Evolutionary conservation across 2,797 vertebrate species (phyloP), one percentile per base, ranked within the genome.

Genomic region (Anguilla anguilla): DNA sequence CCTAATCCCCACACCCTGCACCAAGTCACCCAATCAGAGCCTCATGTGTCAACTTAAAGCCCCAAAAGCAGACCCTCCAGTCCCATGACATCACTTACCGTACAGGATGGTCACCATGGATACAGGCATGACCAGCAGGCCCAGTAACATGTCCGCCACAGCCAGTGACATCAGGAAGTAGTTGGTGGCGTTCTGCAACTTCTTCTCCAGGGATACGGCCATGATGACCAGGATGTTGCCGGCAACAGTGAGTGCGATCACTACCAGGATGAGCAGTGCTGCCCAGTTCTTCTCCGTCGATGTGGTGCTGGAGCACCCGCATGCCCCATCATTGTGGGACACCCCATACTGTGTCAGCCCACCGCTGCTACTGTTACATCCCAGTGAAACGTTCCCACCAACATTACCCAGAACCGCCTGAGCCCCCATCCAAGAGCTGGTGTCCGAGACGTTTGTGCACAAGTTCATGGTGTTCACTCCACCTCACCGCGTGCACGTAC

Each of bases 141-240:
- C 98, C 85, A 99, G 95, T 88, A 99, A 97, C 97, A 99, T 99
- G 93, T 99, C 98, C 1, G 98, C 97, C 88, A 98, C 97, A 6
- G 98, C 98, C 92, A 99, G 97, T 19, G 98, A 99, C 97, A 98
- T 99, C 94, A 99, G 93, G 95, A 99, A 99, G 91, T 99, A 99
- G 95, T 99, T 99, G 46, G 98, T 99, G 91, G 98, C 98, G 10
- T 98, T 99, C 95, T 99, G 98, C 91, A 99, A 97, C 92, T 99
- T 99, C 94, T 97, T 99, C 96, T 99, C 98, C 94, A 98, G 94
- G 25, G 97, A 98, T 51, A 99, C 98, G 1, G 98, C 98, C 96
- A 99, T 95, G 93, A 99, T 99, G 92, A 99, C 98, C 89, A 99
- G 96, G 92, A 99, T 97, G 95, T 99, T 99, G 17, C 98, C 98